phyloP scores from a whole-genome alignment of 2,888 invertebrate species.

The Drosophila engyochracea region DNA sequence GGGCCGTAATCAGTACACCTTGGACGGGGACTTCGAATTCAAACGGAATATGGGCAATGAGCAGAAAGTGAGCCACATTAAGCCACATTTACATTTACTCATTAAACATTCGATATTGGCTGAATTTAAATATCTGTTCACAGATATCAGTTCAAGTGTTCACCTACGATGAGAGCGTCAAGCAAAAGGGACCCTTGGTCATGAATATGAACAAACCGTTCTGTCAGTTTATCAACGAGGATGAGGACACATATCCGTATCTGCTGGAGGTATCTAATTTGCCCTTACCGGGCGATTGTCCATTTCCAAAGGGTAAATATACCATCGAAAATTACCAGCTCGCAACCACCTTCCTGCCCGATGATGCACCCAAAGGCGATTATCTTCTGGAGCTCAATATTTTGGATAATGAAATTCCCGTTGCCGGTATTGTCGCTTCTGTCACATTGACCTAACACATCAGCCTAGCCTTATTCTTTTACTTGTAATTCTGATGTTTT shows the following conservation, averaged over 20 bases:
- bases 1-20: conserved; percentile 65
- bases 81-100: neutral
- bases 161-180: conserved; percentile 49
- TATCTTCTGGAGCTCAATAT: conserved; percentile 63
- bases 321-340: conserved; percentile 67
- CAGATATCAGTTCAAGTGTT: conserved; percentile 66
- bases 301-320: conserved; percentile 74
- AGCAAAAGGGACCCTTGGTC: conserved; percentile 58
- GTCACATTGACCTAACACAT: conserved; percentile 53
- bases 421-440: conserved; percentile 61
- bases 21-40: conserved; percentile 68
- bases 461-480: neutral
- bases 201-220: conserved; percentile 64
- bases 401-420: conserved; percentile 52
- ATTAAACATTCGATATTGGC: neutral
- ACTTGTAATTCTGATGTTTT: neutral
- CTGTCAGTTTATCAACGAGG: conserved; percentile 70
- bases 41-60: conserved; percentile 72
- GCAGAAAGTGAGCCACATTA: conserved; percentile 54
- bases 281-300: conserved; percentile 69
- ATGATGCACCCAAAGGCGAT: conserved; percentile 70
- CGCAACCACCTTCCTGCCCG: conserved; percentile 68
- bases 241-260: conserved; percentile 69
- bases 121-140: neutral
- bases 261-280: conserved; percentile 65